Evolutionary conservation across 2,888 invertebrate genomes (phyloP).

Genomic region (Disparrhopalites patrizii): DNA sequence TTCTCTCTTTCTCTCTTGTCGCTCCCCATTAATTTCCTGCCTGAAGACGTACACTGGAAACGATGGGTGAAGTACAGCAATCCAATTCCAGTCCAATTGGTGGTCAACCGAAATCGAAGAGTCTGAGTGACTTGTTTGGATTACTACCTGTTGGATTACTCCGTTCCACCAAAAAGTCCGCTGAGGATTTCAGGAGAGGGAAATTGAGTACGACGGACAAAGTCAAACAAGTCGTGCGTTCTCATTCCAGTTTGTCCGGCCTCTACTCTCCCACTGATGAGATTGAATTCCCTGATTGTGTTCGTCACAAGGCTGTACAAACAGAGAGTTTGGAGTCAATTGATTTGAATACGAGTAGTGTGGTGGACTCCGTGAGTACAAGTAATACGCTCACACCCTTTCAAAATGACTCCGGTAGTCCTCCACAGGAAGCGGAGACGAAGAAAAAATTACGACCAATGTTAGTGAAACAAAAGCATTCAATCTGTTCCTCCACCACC

Average conservation of each 20-base stretch:
- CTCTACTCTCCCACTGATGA: slow-evolving; percentile 16
- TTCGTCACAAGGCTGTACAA: slow-evolving; percentile 40
- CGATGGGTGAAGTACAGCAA: slow-evolving; percentile 33
- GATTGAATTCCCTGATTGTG: slow-evolving; percentile 29
- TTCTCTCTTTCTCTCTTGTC: too few species aligned
- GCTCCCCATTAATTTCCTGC: too few species aligned
- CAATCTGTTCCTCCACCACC: slow-evolving; percentile 61
- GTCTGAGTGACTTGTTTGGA: slow-evolving; percentile 68
- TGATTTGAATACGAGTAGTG: slow-evolving; percentile 29
- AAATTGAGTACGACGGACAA: neutral
- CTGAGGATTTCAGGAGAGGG: slow-evolving; percentile 26
- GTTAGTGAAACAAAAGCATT: slow-evolving; percentile 81
- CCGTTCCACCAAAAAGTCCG: slow-evolving; percentile 53
- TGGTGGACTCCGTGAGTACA: slow-evolving; percentile 20
- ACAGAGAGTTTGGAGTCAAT: slow-evolving; percentile 44
- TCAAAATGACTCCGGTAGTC: slow-evolving; percentile 21
- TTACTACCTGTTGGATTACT: slow-evolving; percentile 59
- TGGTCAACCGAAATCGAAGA: slow-evolving; percentile 68
- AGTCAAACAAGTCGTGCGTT: slow-evolving; percentile 7
- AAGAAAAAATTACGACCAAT: slow-evolving; percentile 55
- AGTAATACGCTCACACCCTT: neutral
- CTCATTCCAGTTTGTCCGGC: slow-evolving; percentile 27
- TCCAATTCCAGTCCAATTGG: slow-evolving; percentile 28
- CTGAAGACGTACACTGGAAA: slow-evolving; percentile 44
- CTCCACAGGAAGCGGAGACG: slow-evolving; percentile 10